Conservation (phyloP, 1,140 invertebrate genomes). For the Dolichoris vasculosae region DNA sequence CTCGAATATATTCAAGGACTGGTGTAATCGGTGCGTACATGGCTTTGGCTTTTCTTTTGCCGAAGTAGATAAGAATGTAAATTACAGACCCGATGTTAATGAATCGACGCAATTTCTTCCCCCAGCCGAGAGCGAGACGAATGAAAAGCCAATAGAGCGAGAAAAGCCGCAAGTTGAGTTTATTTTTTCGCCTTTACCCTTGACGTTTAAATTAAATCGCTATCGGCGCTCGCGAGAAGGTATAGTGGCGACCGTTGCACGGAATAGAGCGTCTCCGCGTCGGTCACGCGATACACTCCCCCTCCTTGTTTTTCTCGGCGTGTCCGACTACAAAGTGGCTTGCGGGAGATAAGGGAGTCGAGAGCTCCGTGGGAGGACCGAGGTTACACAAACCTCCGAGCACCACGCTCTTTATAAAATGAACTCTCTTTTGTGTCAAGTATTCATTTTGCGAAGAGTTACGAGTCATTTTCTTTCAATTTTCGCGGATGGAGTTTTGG, state of each 20-base stretch:
- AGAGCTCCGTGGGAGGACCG: constrained; percentile 19
- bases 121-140: background rate
- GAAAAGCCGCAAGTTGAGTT: constrained; percentile 2
- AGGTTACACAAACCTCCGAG: constrained; percentile 6
- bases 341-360: constrained; percentile 16
- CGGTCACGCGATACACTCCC: constrained; percentile 51
- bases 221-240: constrained; percentile 34
- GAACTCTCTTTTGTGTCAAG: background rate
- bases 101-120: background rate
- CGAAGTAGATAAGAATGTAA: background rate
- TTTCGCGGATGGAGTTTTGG: background rate
- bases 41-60: background rate
- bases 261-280: constrained; percentile 12
- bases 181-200: constrained; percentile 41
- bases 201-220: constrained; percentile 61
- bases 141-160: background rate
- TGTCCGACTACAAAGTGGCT: constrained; percentile 44
- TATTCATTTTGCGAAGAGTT: background rate
- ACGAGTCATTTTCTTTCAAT: constrained; percentile 9
- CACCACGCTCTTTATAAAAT: background rate
- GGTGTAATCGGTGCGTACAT: background rate
- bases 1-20: background rate
- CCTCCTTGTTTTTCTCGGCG: background rate
- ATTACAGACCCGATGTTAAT: background rate
- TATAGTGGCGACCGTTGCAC: background rate